Conservation (phyloP, 2,888 invertebrate genomes). For the Helleia helle region DNA sequence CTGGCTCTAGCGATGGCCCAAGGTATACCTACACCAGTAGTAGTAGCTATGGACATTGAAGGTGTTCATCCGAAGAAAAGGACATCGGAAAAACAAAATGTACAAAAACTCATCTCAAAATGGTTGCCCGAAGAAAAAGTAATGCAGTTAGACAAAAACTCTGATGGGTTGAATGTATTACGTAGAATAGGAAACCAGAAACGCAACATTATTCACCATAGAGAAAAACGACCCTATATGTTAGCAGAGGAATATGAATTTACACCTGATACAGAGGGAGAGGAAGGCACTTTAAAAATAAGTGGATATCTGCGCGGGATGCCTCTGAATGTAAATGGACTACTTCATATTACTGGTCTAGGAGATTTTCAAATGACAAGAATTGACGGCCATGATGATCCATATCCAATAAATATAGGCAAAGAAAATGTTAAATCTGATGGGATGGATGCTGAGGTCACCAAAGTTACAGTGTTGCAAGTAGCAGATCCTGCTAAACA, state of each 20-base stretch:
- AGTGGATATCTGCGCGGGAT: conserved; percentile 91
- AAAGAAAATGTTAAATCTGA: conserved; percentile 59
- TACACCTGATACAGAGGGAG: conserved; percentile 53
- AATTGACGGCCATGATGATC: conserved; percentile 82
- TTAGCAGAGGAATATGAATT: conserved; percentile 87
- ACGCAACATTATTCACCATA: conserved; percentile 78
- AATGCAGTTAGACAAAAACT: conserved; percentile 81
- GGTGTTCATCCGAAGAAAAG: conserved; percentile 82
- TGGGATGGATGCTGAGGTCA: conserved; percentile 50
- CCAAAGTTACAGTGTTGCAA: conserved; percentile 64
- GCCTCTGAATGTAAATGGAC: conserved; percentile 87
- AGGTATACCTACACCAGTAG: conserved; percentile 83
- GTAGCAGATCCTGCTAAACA: conserved; percentile 78
- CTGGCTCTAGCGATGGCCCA: conserved; percentile 87
- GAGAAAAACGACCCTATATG: conserved; percentile 88
- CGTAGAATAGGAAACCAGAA: conserved; percentile 87
- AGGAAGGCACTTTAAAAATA: conserved; percentile 81
- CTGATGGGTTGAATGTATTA: conserved; percentile 80
- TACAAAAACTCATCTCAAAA: conserved; percentile 78
- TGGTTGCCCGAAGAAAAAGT: conserved; percentile 89
- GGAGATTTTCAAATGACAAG: conserved; percentile 94
- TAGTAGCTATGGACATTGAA: conserved; percentile 83
- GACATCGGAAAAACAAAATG: conserved; percentile 77
- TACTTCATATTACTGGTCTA: conserved; percentile 93
- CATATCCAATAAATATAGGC: conserved; percentile 75